Conservation (phyloP, 2,888 invertebrate species). For the Glaucopsyche alexis region DNA sequence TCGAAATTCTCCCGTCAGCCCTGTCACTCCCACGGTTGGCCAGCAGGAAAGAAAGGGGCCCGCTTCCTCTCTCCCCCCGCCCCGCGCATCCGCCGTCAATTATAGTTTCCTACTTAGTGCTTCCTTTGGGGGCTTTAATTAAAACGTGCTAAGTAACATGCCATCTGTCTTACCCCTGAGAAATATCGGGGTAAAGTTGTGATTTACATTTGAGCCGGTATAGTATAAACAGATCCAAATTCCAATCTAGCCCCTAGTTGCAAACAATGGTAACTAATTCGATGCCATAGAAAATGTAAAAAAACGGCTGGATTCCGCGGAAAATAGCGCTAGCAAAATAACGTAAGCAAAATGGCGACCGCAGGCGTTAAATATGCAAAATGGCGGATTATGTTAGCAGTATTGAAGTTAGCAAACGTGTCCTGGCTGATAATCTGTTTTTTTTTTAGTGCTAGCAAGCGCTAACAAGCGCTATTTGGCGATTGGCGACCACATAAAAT, state of each 20-base stretch:
- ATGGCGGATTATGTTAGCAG: too few species aligned
- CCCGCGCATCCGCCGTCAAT: conserved; percentile 52
- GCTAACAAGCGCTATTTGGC: too few species aligned
- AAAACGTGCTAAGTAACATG: conserved; percentile 34
- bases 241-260: neutral
- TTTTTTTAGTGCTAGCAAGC: too few species aligned
- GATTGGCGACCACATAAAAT: too few species aligned
- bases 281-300: too few species aligned
- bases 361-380: too few species aligned
- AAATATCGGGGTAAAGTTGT: neutral
- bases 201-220: neutral
- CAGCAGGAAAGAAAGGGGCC: conserved; percentile 70
- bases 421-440: too few species aligned
- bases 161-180: neutral
- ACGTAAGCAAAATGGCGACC: too few species aligned
- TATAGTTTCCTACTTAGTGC: conserved; percentile 73
- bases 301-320: too few species aligned
- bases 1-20: conserved; percentile 52
- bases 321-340: too few species aligned
- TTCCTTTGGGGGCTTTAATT: conserved; percentile 56
- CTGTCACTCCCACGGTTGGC: conserved; percentile 58
- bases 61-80: conserved; percentile 57
- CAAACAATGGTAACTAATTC: neutral
- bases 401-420: too few species aligned
- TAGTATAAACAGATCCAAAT: neutral